Conservation (phyloP, 2,113 vertebrate species). For the Heterotilapia buettikoferi region DNA sequence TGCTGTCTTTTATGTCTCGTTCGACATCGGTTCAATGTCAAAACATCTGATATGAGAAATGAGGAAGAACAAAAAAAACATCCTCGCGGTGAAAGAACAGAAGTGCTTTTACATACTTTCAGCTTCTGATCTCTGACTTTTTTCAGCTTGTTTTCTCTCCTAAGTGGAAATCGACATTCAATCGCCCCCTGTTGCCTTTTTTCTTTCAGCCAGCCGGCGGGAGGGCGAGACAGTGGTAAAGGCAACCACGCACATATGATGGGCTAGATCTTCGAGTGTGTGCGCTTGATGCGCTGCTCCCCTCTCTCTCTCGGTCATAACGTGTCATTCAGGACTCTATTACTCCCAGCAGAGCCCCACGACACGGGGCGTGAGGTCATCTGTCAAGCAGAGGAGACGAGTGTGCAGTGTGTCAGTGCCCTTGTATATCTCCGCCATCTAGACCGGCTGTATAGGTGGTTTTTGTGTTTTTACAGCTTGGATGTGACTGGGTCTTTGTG, state of each 20-base stretch:
- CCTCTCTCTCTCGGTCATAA: conserved; percentile 24
- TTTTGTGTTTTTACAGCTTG: neutral
- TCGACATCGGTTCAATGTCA: neutral
- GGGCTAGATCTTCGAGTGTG: neutral
- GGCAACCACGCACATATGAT: neutral
- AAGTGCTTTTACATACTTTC: neutral
- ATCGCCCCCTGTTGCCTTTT: neutral
- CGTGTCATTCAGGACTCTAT: conserved; percentile 49
- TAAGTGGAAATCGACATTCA: neutral
- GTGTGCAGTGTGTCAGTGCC: neutral
- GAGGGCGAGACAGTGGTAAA: neutral
- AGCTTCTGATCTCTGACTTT: neutral
- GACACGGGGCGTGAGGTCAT: conserved; percentile 52
- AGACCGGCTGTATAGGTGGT: neutral
- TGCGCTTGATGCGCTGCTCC: neutral
- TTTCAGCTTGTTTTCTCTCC: neutral
- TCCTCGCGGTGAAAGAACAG: neutral
- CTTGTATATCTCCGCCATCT: neutral
- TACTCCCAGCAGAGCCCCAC: conserved; percentile 46
- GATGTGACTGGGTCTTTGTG: neutral
- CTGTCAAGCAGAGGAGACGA: conserved; percentile 40
- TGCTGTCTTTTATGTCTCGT: neutral
- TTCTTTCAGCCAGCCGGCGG: neutral
- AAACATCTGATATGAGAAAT: neutral
- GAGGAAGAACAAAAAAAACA: neutral